Evolutionary conservation across 2,888 invertebrate species (phyloP).

Genomic region (Baronia brevicornis): DNA sequence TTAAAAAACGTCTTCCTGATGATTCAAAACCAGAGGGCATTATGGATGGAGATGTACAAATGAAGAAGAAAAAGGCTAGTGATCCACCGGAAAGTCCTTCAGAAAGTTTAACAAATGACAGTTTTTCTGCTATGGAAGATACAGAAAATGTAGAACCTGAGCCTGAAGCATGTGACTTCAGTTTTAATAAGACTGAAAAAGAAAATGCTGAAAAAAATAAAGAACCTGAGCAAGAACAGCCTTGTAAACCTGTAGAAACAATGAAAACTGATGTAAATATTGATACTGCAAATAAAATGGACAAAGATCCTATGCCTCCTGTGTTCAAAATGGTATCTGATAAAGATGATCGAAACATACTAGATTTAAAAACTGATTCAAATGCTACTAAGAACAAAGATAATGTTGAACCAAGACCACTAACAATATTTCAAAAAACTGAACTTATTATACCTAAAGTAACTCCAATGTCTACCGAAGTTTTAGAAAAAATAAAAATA

Average conservation of each 20-base stretch:
- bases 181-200: conserved; percentile 64
- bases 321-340: conserved; percentile 45
- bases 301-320: conserved; percentile 53
- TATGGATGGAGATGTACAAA: conserved; percentile 76
- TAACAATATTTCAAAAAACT: conserved; percentile 69
- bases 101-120: conserved; percentile 89
- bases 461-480: conserved; percentile 69
- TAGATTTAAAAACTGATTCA: conserved; percentile 61
- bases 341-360: conserved; percentile 52
- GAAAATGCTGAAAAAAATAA: conserved; percentile 55
- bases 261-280: conserved; percentile 46
- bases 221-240: conserved; percentile 45
- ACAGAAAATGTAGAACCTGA: conserved; percentile 73
- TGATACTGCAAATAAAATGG: conserved; percentile 50
- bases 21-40: conserved; percentile 75
- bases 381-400: conserved; percentile 42
- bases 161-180: conserved; percentile 66
- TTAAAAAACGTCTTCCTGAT: conserved; percentile 75
- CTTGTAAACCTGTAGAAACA: conserved; percentile 46
- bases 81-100: conserved; percentile 85
- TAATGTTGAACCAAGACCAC: conserved; percentile 43
- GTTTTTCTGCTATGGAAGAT: conserved; percentile 86
- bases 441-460: conserved; percentile 79
- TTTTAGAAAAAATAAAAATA: conserved; percentile 66
- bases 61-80: conserved; percentile 68